These are phyloP conservation scores for Sterna hirundo DNA, from an alignment of 2,113 vertebrate genomes.

Conservation along the genomic window DNA sequence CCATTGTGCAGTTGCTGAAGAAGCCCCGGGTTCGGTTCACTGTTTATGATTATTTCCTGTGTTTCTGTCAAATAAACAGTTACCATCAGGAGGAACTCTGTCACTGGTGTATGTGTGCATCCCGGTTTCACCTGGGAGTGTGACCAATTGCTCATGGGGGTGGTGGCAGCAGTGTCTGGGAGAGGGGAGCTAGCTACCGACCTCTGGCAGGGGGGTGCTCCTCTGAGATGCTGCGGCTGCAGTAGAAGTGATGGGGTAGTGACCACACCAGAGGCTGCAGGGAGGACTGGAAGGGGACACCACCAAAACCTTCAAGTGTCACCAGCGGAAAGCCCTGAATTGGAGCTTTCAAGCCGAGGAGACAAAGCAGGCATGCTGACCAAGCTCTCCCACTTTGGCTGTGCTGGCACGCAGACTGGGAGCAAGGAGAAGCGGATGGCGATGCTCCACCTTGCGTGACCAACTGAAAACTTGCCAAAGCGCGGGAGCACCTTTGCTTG, in stretches of 20 bases:
- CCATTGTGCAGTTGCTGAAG: neutral
- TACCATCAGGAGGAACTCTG: neutral
- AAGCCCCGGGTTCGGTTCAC: neutral
- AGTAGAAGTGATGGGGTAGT: neutral
- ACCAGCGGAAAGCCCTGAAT: neutral
- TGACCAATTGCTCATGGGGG: rapidly evolving
- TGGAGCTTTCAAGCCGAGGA: neutral
- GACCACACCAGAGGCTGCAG: rapidly evolving
- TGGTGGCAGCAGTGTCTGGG: rapidly evolving
- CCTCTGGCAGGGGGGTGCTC: neutral
- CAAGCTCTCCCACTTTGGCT: neutral
- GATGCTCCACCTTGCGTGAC: neutral
- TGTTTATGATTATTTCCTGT: neutral
- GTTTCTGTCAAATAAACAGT: neutral
- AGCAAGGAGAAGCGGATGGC: neutral
- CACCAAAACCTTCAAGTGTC: neutral
- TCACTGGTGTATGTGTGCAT: neutral
- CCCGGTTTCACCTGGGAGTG: neutral
- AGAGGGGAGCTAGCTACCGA: neutral
- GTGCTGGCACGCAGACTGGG: rapidly evolving
- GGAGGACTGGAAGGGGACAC: neutral
- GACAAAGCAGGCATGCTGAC: neutral
- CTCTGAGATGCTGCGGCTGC: neutral
- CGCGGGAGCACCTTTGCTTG: neutral
- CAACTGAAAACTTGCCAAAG: neutral